A percentile compares a stretch with the other conserved stretches of the same genome.
Evolutionary conservation across 2,797 vertebrate species (phyloP).

Genomic region (Sardinella longiceps): DNA sequence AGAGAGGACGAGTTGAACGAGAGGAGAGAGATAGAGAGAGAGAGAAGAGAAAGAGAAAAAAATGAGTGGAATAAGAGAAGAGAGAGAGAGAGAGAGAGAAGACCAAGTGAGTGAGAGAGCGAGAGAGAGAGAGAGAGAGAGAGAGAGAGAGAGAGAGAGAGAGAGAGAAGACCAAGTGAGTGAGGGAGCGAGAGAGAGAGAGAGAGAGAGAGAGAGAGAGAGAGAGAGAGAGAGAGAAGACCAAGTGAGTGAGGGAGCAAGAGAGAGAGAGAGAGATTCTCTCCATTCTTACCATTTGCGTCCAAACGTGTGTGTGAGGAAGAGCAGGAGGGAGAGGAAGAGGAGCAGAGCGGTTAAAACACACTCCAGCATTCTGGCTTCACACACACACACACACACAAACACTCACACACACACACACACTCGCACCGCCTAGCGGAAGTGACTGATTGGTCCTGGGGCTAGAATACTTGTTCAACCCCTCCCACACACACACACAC

Average conservation of each 20-base stretch:
- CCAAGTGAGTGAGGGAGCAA: background rate
- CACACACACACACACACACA: no score
- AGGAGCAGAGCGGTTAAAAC: constrained; percentile 38
- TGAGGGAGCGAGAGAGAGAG: no score
- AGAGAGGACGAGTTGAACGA: background rate
- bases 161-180: no score
- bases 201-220: background rate
- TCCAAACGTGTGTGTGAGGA: constrained; percentile 19
- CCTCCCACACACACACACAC: background rate
- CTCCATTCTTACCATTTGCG: constrained; percentile 50
- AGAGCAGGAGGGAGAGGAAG: constrained; percentile 30
- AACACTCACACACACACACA: background rate
- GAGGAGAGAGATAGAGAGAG: no score
- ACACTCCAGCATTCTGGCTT: constrained; percentile 41
- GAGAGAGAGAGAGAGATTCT: background rate
- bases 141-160: no score
- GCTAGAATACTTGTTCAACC: background rate
- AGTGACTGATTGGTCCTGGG: background rate
- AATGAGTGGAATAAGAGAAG: background rate
- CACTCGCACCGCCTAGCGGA: no score
- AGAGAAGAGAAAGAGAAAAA: background rate
- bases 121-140: no score
- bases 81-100: no score
- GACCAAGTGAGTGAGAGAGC: no score
- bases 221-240: background rate